Base-by-base conservation (phyloP, 2,888 invertebrate species). In the Saturnia japonica region DNA sequence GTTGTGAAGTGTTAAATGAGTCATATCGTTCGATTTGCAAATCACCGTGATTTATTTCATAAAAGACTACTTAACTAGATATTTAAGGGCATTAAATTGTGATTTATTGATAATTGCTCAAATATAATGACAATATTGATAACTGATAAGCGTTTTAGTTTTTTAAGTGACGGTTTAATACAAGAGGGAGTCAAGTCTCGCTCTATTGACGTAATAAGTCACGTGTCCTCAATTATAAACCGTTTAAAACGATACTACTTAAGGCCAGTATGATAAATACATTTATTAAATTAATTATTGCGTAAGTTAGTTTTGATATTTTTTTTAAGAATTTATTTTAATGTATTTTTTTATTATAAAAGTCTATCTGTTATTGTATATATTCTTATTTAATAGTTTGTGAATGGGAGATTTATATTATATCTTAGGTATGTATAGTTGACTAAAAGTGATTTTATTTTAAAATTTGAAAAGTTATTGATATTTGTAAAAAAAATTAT, bases 201-300 rank as follows among this genome's bases (percentile, higher is more conserved):
- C 54, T 28, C 11, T 1, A 28, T 25, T 60, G 54, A 54, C 54
- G 22, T 54, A 22, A 60, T 6, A 12, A 12, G 7, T 28, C 14
- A 25, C 3, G 12, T 28, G 9, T 28, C 11, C 12, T 6, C 7
- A 51, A 19, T 1, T 6, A 12, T 25, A 6, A 9, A 12, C 12
- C 12, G 28, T 60, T 28, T 28, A 7, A 60, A 57, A 43, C n/a
- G 25, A 16, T 67, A 25, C 14, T 83, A 81, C 77, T 79, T 83
- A 85, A 83, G 88, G 88, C 88, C 88, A 88, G 88, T 88, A 86
- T 83, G 75, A 76, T 77, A 72, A 71, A 75, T 72, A 85, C 82
- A 82, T 85, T 85, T 83, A 83, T 82, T 82, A 51, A 79, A 75
- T 76, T 74, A 64, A 19, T 77, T 74, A 75, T 74, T 74, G 75